phyloP scores from a whole-genome alignment of 2,113 vertebrate species.

The Edolisoma coerulescens region DNA sequence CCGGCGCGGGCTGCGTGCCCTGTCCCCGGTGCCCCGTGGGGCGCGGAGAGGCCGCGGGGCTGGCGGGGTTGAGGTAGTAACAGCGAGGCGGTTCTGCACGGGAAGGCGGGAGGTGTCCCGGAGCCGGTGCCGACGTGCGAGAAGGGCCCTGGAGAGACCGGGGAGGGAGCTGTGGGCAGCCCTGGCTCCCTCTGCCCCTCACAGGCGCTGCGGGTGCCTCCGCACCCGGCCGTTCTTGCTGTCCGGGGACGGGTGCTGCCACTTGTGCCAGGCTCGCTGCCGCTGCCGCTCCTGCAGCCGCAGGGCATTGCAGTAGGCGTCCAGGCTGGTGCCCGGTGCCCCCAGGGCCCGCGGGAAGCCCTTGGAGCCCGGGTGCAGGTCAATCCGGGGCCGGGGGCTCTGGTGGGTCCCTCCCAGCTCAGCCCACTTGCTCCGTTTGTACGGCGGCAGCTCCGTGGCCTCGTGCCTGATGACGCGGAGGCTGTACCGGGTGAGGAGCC shows the following conservation, averaged over 20 bases:
- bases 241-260: conserved; percentile 72
- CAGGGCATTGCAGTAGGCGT: conserved; percentile 79
- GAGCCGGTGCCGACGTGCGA: background rate
- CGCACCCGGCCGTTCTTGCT: conserved; percentile 75
- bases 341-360: conserved; percentile 68
- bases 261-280: conserved; percentile 76
- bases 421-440: background rate
- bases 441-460: background rate
- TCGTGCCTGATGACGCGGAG: conserved; percentile 72
- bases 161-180: background rate
- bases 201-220: conserved; percentile 64
- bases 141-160: background rate
- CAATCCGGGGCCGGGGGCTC: background rate
- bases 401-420: conserved; percentile 32
- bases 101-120: background rate
- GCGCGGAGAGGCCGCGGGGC: background rate
- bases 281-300: conserved; percentile 78
- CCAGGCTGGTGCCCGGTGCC: conserved; percentile 62
- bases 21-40: background rate
- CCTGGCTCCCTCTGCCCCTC: background rate
- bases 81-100: background rate
- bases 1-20: background rate
- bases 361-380: conserved; percentile 66
- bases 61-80: conserved; percentile 21
- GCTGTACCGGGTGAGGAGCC: conserved; percentile 69